Base-by-base conservation (phyloP, 2,797 vertebrate species). In the Micropoecilia bifurca region DNA sequence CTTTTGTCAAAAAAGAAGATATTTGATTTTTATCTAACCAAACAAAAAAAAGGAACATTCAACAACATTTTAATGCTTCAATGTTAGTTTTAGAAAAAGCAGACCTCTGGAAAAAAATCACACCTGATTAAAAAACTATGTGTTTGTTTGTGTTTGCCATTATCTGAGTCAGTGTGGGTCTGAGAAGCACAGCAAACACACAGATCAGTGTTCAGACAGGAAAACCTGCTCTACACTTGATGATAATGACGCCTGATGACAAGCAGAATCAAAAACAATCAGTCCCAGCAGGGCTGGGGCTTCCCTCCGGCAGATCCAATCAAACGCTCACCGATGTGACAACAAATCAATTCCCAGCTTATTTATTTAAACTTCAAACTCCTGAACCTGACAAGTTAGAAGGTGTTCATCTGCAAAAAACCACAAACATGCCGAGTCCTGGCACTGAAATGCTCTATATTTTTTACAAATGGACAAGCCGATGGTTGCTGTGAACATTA, bases 281-380 rank as follows among this genome's bases (percentile, higher is more conserved):
- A 72, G 28, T 20, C 41, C 7, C 39, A 45, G 68, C 41, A 69
- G 39, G 66, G 22, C 25, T n/a, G 39, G 10, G 22, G 68, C 12
- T 45, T 71, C 12, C 68, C 22, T 45, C 22, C 0, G 25, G 68
- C 41, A 45, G 41, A 71, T 28, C 41, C 68, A 71, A 71, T 45
- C 41, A 71, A 71, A 71, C 7, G n/a, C 41, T n/a, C 6, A 45
- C 68, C 9, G 5, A 45, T 71, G 39, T n/a, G 39, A 71, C 39
- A 71, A 71, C 41, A 71, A 71, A 45, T 71, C 68, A 45, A 71
- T 45, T 71, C 3, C 45, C n/a, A 28, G 39, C 68, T 43, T 71
- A 45, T 71, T 71, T 45, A 45, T 43, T 71, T 71, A 43, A 45
- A 14, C 10, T 45, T n/a, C 68, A 43, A 69, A 71, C 25, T 45